A percentile compares a stretch with the other conserved stretches of the same genome.
phyloP scores from a whole-genome alignment of 1,140 invertebrate genomes.

The Drosophila kurseongensis region DNA sequence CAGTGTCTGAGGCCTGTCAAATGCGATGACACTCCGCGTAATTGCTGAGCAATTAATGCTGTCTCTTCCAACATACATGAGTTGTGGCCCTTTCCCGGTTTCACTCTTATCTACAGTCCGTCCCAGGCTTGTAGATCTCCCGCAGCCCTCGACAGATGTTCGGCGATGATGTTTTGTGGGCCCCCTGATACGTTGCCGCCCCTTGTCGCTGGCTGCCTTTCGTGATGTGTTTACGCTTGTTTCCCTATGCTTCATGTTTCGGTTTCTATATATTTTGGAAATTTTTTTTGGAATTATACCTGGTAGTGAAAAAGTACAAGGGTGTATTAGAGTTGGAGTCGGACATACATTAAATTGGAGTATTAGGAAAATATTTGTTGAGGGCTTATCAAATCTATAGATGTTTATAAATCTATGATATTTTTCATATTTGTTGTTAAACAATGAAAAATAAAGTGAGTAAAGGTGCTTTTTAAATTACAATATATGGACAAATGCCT shows the following conservation, averaged over 20 bases:
- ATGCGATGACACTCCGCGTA: conserved; percentile 13
- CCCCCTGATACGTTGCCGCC: conserved; percentile 14
- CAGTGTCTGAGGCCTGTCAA: conserved; percentile 29
- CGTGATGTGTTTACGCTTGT: conserved; percentile 34
- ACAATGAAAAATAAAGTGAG: no score
- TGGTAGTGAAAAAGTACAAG: neutral
- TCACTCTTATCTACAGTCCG: conserved; percentile 4
- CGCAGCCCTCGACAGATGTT: conserved; percentile 8
- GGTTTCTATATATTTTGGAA: neutral
- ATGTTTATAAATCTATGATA: no score
- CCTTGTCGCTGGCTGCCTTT: conserved; percentile 4
- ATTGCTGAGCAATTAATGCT: conserved; percentile 42
- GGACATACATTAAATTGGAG: neutral
- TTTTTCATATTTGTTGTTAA: no score
- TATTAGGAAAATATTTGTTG: neutral
- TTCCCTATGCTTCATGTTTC: conserved; percentile 22
- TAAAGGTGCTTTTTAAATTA: no score
- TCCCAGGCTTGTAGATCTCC: neutral
- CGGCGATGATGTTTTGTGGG: conserved; percentile 8
- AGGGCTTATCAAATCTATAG: neutral
- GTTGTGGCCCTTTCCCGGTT: conserved; percentile 5
- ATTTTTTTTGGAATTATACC: conserved; percentile 12
- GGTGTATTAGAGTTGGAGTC: neutral
- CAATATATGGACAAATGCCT: neutral
- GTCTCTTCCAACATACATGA: neutral